These are phyloP conservation scores for Pipistrellus kuhlii DNA, from an alignment of 2,797 vertebrate species.

Conservation along the genomic window DNA sequence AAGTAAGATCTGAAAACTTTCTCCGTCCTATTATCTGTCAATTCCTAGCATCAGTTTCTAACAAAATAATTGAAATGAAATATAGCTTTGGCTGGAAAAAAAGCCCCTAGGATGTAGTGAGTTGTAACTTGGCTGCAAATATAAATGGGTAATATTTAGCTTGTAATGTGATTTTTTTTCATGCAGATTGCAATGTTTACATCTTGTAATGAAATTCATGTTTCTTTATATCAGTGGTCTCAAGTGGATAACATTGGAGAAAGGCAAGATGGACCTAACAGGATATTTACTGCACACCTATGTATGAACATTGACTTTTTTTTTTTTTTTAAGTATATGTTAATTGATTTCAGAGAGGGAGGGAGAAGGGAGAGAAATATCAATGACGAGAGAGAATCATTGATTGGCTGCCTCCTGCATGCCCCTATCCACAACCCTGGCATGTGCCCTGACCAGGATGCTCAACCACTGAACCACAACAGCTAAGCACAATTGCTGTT, in stretches of 20 bases:
- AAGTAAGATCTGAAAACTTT: slow-evolving; percentile 82
- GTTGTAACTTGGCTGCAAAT: slow-evolving; percentile 71
- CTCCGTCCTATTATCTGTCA: slow-evolving; percentile 83
- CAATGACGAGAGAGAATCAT: too few relatives aligned
- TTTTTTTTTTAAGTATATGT: background rate
- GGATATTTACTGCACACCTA: background rate
- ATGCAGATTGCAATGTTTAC: slow-evolving; percentile 73
- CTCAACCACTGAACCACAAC: too few relatives aligned
- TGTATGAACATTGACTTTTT: background rate
- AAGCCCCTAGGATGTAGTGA: slow-evolving; percentile 73
- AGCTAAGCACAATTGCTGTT: background rate
- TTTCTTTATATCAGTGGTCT: slow-evolving; percentile 54
- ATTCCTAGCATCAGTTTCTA: slow-evolving; percentile 76
- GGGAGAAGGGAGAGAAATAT: too few relatives aligned
- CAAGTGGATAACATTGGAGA: slow-evolving; percentile 26
- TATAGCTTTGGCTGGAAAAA: slow-evolving; percentile 61
- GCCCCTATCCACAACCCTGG: too few relatives aligned
- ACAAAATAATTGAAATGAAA: slow-evolving; percentile 80
- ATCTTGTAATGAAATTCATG: slow-evolving; percentile 51
- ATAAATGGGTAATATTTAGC: slow-evolving; percentile 73
- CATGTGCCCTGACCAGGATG: too few relatives aligned
- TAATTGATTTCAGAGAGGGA: too few relatives aligned
- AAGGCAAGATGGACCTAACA: background rate
- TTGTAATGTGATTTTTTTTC: slow-evolving; percentile 72
- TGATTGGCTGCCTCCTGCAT: too few relatives aligned